Base-by-base conservation (phyloP, 2,113 vertebrate genomes). In the Peromyscus leucopus region DNA sequence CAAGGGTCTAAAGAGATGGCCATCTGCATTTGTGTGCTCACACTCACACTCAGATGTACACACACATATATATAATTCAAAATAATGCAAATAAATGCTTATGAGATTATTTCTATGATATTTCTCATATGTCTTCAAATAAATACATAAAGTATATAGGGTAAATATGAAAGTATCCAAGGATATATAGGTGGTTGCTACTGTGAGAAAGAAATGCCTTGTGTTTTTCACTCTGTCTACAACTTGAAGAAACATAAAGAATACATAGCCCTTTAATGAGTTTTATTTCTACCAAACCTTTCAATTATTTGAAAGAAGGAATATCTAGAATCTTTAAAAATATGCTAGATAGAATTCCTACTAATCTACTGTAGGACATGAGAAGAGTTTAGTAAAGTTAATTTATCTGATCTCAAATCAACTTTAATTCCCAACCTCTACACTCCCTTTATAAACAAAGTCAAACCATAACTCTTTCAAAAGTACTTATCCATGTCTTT, bases 371-470 rank as follows among this genome's bases (percentile, higher is more conserved):
- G 8, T 2, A 94, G 26, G 78, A 88, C 26, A 89, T 74, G 15
- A 97, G 51, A 91, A 69, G 51, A 80, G n/a, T 82, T 26, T 74
- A 42, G 75, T 42, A 79, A 67, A 90, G 7, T 94, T 89, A 89
- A 91, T 48, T 95, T 76, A 90, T 39, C 67, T 89, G 83, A 89
- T 92, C 46, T 91, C 79, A 95, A 59, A 86, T 89, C 51, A 96
- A 80, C 39, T 80, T 51, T 67, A 90, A 31, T 93, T 92, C 83
- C 95, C 67, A 97, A 86, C 22, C 39, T 6, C 74, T 10, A 7
- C 92, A 94, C 31, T 91, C 33, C 83, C 83, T 57, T 59, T 83
- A 36, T 79, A 80, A 69, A 61, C 19, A 46, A 85, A 65, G 61
- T 42, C 59, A 46, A 51, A 63, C 92, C 10, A 46, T 78, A 63